Evolutionary conservation across 2,113 vertebrate genomes (phyloP), one percentile per base, ranked within the genome.

Genomic region (Oryzias woworae): DNA sequence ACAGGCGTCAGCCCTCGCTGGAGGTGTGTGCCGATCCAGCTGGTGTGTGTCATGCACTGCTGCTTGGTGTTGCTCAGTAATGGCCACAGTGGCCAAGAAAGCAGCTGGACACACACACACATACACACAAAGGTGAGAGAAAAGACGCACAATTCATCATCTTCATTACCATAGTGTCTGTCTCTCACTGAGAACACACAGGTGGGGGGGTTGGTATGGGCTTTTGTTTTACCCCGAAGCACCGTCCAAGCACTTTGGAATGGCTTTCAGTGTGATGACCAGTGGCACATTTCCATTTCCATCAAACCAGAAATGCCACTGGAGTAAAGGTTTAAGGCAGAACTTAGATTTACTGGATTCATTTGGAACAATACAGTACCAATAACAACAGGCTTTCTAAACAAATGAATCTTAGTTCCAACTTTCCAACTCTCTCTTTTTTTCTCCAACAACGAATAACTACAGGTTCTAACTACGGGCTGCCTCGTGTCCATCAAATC

Each of bases 41-140:
- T 89, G 89, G 87, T 89, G 75, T 80, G 80, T 87, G 84, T 87
- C 86, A 88, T 75, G 85, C 78, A 85, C 84, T 64, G 73, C 73
- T 82, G 82, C 86, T 70, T 72, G 71, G 81, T 75, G 51, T 80
- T 75, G 66, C 80, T 83, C 81, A 64, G 76, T 85, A 85, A 89
- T 81, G 87, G 78, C 82, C 73, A n/a, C 71, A 51, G 73, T 63
- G 75, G 83, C 86, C 83, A 82, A 79, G 63, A 77, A 81, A 90
- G 78, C 87, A 90, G 85, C 87, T 89, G 85, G 81, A 83, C 73
- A 71, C 62, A 66, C 46, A 73, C 50, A 58, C 59, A 54, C 7
- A 43, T 47, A 46, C 47, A 16, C 16, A 41, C 58, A 53, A 5
- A 53, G 53, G 46, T 48, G 61, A 52, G 55, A 64, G 53, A 62